Percentiles rank a stretch among this genome's conserved stretches.
Conservation (phyloP, 2,888 invertebrate species). For the Microctonus brassicae region DNA sequence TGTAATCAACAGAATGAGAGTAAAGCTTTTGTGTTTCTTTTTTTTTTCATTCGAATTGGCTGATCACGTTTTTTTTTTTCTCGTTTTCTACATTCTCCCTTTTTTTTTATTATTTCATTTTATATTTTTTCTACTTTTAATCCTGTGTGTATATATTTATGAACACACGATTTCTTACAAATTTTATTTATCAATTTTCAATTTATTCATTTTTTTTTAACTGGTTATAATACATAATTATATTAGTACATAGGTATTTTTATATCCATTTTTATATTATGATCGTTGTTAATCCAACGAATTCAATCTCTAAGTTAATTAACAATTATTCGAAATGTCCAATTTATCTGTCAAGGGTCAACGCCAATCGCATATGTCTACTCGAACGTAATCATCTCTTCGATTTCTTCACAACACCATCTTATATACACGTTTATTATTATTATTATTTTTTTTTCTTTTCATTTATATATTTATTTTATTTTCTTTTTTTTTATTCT, state of each 20-base stretch:
- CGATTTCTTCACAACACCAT: neutral
- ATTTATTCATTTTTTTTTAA: no score
- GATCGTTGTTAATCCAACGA: no score
- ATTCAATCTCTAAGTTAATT: neutral
- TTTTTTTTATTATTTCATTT: neutral
- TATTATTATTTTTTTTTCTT: neutral
- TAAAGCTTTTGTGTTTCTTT: neutral
- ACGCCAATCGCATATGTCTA: constrained; percentile 9
- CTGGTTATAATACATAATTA: no score
- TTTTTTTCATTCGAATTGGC: neutral
- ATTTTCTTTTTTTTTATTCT: neutral
- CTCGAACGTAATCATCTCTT: neutral
- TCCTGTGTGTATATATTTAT: no score
- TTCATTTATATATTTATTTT: no score
- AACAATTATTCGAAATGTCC: neutral
- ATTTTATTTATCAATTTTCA: no score
- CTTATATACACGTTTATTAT: no score
- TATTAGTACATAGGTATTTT: no score
- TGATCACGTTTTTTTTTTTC: neutral
- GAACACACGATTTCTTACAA: no score
- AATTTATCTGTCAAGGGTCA: neutral
- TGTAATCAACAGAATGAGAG: neutral
- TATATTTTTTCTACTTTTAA: neutral
- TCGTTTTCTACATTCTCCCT: neutral
- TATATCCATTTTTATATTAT: no score